A percentile compares a stretch with the other conserved stretches of the same genome.
Evolutionary conservation across 2,113 vertebrate genomes (phyloP).

Genomic region (Merops nubicus): DNA sequence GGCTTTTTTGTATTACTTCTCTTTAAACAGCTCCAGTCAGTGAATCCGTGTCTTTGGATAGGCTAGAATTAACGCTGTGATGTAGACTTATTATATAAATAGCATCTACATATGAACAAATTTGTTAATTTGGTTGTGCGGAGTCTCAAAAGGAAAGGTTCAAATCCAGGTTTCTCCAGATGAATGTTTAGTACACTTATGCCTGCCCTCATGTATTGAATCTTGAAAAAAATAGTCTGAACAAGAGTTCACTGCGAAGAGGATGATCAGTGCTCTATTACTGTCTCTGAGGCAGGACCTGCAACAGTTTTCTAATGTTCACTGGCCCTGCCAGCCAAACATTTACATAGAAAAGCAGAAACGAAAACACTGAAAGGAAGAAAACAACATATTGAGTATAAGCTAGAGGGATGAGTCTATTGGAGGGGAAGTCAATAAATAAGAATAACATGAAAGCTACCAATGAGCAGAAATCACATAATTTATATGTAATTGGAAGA

Average conservation of each 20-base stretch:
- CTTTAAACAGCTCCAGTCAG: background rate
- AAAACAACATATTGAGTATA: background rate
- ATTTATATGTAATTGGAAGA: background rate
- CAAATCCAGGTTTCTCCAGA: background rate
- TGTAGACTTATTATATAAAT: background rate
- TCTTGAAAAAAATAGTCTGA: background rate
- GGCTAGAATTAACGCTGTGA: background rate
- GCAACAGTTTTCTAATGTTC: background rate
- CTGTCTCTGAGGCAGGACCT: rapidly evolving
- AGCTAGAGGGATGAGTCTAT: background rate
- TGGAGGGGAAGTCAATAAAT: background rate
- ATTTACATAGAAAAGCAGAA: background rate
- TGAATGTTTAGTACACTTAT: background rate
- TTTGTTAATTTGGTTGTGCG: background rate
- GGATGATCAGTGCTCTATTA: background rate
- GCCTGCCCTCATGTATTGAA: background rate
- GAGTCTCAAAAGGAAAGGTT: background rate
- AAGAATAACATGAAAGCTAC: background rate
- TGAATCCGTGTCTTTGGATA: background rate
- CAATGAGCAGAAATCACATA: background rate
- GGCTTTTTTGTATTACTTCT: background rate
- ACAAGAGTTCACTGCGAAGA: background rate
- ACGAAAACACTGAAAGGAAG: background rate
- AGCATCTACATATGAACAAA: background rate
- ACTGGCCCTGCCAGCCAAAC: background rate